Conservation (phyloP, 2,113 vertebrate genomes). For the Malurus melanocephalus region DNA sequence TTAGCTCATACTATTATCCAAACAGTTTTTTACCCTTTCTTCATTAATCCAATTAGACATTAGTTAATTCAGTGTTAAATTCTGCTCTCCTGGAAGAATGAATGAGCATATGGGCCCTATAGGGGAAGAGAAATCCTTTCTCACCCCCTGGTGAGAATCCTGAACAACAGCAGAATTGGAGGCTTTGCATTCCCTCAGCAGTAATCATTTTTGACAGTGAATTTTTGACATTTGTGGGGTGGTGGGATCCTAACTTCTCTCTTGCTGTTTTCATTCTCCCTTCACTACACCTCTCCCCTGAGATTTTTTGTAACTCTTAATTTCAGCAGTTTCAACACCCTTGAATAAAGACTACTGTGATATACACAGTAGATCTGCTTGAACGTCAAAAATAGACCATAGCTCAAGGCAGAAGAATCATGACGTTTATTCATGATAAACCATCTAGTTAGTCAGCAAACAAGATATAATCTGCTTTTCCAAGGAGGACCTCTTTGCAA, state of each 20-base stretch:
- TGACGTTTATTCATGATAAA: not conserved
- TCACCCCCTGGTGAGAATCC: not conserved
- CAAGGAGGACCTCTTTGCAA: not conserved
- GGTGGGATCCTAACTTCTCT: not conserved
- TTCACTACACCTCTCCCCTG: not conserved
- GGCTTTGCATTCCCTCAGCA: not conserved
- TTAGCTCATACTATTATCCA: not conserved
- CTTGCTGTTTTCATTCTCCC: not conserved
- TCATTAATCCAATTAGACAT: not conserved
- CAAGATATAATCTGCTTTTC: not conserved
- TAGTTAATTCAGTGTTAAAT: not conserved
- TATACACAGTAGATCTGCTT: not conserved
- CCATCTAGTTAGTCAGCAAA: not conserved
- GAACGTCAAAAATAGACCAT: not conserved
- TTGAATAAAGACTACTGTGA: not conserved
- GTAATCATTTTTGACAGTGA: not conserved
- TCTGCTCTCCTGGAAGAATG: not conserved
- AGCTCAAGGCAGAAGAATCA: not conserved
- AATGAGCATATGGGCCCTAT: not conserved
- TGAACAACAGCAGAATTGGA: not conserved
- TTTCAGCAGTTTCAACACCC: not conserved
- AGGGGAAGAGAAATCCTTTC: not conserved
- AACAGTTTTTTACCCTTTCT: not conserved
- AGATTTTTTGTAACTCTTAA: not conserved
- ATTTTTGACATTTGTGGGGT: not conserved